These are phyloP conservation scores for Sminthurinus aureus DNA, from an alignment of 2,888 invertebrate species.

Conservation along the genomic window DNA sequence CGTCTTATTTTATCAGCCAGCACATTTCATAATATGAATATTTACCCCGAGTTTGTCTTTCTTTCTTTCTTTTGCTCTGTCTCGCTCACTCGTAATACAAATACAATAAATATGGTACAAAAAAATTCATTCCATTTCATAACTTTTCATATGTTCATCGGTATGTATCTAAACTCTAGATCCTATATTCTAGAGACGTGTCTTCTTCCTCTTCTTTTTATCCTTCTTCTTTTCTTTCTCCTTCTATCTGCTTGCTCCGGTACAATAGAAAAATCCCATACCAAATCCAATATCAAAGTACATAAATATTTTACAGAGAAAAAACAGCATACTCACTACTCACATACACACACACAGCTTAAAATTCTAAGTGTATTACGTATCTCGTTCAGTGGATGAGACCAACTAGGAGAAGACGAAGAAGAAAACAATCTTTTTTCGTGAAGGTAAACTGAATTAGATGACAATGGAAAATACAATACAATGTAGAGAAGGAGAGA, in stretches of 20 bases:
- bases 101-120: background rate
- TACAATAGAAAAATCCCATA: no score
- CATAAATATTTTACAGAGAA: background rate
- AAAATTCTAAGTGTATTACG: no score
- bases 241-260: no score
- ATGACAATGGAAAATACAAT: constrained; percentile 9
- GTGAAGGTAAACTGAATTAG: constrained; percentile 17
- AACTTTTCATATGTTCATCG: no score
- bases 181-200: no score
- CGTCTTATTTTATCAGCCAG: no score
- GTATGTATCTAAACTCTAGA: no score
- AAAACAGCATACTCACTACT: no score
- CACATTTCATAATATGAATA: background rate
- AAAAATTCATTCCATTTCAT: background rate
- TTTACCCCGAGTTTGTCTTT: background rate
- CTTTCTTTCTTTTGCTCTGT: background rate
- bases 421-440: background rate
- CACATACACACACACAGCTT: no score
- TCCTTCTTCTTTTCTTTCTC: no score
- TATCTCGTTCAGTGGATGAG: no score
- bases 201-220: no score
- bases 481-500: background rate
- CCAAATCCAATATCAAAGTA: background rate
- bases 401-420: background rate
- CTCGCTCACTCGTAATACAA: background rate